A percentile compares a stretch with the other conserved stretches of the same genome.
These are phyloP conservation scores for Knipowitschia caucasica DNA, from an alignment of 2,797 vertebrate species.

Conservation along the genomic window DNA sequence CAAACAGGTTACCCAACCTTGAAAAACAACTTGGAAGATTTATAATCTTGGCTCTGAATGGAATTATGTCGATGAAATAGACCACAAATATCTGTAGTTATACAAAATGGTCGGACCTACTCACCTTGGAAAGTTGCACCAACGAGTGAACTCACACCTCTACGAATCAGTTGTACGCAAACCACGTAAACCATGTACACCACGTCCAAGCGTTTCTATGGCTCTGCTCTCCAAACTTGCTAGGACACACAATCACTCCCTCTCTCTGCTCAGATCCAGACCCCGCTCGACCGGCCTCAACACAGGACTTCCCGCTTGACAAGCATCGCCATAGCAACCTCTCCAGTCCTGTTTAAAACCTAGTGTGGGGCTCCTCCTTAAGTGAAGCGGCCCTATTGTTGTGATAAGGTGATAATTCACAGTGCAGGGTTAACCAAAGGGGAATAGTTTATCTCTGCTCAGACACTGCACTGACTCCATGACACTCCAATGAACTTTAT, in stretches of 20 bases:
- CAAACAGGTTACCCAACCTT: slow-evolving; percentile 52
- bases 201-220: slow-evolving; percentile 24
- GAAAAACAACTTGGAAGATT: slow-evolving; percentile 7
- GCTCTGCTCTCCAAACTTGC: slow-evolving; percentile 47
- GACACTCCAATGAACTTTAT: slow-evolving; percentile 39
- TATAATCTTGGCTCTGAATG: slow-evolving; percentile 5
- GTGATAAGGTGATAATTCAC: slow-evolving; percentile 79
- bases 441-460: slow-evolving; percentile 65
- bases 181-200: slow-evolving; percentile 32
- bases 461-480: slow-evolving; percentile 40
- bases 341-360: slow-evolving; percentile 58
- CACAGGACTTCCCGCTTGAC: slow-evolving; percentile 75
- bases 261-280: slow-evolving; percentile 28
- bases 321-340: slow-evolving; percentile 70
- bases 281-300: slow-evolving; percentile 56
- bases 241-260: slow-evolving; percentile 54
- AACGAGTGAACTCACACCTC: slow-evolving; percentile 38
- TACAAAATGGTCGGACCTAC: slow-evolving; percentile 30
- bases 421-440: slow-evolving; percentile 63
- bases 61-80: not conserved
- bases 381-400: slow-evolving; percentile 68
- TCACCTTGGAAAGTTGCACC: slow-evolving; percentile 48
- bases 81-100: slow-evolving; percentile 2
- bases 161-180: slow-evolving; percentile 17
- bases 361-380: slow-evolving; percentile 49